phyloP scores from a whole-genome alignment of 92 coral and sea anemone species.

The Palythoa grandiflora region DNA sequence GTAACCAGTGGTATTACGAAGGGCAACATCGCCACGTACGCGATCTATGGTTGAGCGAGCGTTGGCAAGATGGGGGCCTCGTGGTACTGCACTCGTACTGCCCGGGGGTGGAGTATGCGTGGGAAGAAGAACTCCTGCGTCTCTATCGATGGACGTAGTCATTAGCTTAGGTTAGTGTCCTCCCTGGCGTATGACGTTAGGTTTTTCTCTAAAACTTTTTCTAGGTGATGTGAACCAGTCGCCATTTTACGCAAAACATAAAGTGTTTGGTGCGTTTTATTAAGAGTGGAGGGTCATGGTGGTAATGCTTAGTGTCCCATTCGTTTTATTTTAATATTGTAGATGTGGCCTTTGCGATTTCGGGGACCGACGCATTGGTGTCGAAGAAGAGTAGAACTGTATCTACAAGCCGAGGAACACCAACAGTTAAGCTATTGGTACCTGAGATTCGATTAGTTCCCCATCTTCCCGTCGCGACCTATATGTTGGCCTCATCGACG shows the following conservation, averaged over 20 bases:
- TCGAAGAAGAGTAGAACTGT: slow-evolving; percentile 16
- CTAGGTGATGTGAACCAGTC: background rate
- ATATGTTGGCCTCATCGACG: background rate
- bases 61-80: too few species aligned
- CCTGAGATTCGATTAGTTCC: slow-evolving; percentile 12
- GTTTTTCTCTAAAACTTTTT: background rate
- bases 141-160: slow-evolving; percentile 15
- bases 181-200: slow-evolving; percentile 19
- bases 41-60: too few species aligned
- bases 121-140: slow-evolving; percentile 18
- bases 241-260: background rate
- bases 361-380: slow-evolving; percentile 23
- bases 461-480: background rate
- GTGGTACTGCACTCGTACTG: slow-evolving; percentile 16
- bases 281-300: slow-evolving; percentile 18
- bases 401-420: slow-evolving; percentile 17
- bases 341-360: slow-evolving; percentile 22
- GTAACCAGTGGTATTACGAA: too few species aligned
- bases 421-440: background rate
- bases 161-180: slow-evolving; percentile 16
- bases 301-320: slow-evolving; percentile 4
- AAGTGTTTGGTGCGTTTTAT: slow-evolving; percentile 14
- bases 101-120: slow-evolving; percentile 17
- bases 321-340: slow-evolving; percentile 8
- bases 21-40: too few species aligned